These are phyloP conservation scores for Elephas maximus DNA, from an alignment of 2,113 vertebrate species.

Conservation along the genomic window DNA sequence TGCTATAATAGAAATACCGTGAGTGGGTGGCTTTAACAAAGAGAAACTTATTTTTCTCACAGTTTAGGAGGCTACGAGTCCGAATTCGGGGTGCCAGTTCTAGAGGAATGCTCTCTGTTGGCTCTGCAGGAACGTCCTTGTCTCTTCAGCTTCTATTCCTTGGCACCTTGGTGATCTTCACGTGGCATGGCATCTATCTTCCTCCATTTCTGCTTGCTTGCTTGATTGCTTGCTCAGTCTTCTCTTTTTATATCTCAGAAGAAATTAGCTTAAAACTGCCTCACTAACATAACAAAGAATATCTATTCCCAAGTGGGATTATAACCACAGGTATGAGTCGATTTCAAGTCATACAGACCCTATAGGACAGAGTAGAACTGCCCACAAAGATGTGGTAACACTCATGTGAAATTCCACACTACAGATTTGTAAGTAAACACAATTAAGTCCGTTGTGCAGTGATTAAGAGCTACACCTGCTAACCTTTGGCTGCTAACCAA, in stretches of 20 bases:
- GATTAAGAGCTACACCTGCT: no score
- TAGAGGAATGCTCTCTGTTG: not conserved
- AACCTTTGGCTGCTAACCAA: no score
- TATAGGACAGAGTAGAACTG: no score
- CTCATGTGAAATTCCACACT: no score
- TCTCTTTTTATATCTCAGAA: not conserved
- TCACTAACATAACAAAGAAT: not conserved
- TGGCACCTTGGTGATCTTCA: not conserved
- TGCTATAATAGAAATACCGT: not conserved
- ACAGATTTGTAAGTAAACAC: no score
- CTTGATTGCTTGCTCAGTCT: not conserved
- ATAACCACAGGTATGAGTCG: not conserved
- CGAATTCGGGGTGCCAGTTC: not conserved
- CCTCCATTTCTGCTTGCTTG: no score
- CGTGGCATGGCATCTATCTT: no score
- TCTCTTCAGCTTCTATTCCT: not conserved
- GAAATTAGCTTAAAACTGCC: not conserved
- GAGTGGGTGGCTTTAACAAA: not conserved
- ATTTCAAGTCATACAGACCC: no score
- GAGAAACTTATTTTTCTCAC: not conserved
- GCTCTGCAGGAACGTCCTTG: not conserved
- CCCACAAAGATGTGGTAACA: no score
- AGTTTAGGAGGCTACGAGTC: not conserved
- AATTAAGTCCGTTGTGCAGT: no score
- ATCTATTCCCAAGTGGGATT: not conserved